A percentile compares a stretch with the other conserved stretches of the same genome.
These are phyloP conservation scores for Pollenia labialis DNA, from an alignment of 2,888 invertebrate species.

Conservation along the genomic window DNA sequence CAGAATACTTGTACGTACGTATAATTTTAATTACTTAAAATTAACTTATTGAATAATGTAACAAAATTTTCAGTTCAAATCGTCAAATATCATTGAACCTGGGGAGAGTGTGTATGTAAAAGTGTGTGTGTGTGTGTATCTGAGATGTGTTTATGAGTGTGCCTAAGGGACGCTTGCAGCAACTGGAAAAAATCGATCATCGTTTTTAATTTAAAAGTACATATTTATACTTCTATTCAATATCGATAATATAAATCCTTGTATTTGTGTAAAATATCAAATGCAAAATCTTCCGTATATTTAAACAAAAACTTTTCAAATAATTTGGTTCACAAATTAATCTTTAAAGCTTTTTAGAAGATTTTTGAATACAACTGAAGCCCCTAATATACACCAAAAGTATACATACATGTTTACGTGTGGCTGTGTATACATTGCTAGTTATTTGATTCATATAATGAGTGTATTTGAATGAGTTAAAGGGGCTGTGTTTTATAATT, in stretches of 20 bases:
- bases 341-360: too few relatives aligned
- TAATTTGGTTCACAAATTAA: too few relatives aligned
- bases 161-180: background rate
- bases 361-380: too few relatives aligned
- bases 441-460: background rate
- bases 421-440: background rate
- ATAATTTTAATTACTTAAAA: constrained; percentile 65
- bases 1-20: constrained; percentile 53
- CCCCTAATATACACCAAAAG: too few relatives aligned
- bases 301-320: too few relatives aligned
- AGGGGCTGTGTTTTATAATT: background rate
- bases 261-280: too few relatives aligned
- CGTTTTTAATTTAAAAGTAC: background rate
- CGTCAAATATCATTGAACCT: constrained; percentile 32
- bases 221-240: too few relatives aligned
- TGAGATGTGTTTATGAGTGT: background rate
- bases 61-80: constrained; percentile 61
- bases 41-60: constrained; percentile 66
- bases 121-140: constrained; percentile 2
- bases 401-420: background rate
- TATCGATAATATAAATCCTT: too few relatives aligned
- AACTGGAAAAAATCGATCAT: background rate
- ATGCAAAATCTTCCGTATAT: too few relatives aligned
- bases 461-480: constrained; percentile 24
- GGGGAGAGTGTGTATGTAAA: background rate